phyloP scores from a whole-genome alignment of 2,113 vertebrate genomes.

The Verasper variegatus region DNA sequence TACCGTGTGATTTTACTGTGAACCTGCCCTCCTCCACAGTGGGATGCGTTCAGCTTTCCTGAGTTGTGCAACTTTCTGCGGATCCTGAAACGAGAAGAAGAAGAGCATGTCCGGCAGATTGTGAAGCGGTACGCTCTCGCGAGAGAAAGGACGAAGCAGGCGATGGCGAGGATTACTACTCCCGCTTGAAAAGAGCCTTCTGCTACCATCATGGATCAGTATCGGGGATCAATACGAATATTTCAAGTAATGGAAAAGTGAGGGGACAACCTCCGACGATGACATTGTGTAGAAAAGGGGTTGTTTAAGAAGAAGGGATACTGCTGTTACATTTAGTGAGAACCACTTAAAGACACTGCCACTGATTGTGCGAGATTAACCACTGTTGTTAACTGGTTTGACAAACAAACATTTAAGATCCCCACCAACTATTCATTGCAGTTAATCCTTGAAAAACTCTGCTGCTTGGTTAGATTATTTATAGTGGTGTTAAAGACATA shows the following conservation, averaged over 20 bases:
- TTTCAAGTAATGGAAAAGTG: no score
- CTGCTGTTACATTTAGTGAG: constrained; percentile 29
- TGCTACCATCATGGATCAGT: not conserved
- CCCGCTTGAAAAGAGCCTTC: constrained; percentile 79
- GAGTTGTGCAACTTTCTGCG: constrained; percentile 95
- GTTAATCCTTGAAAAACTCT: not conserved
- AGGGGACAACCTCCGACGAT: constrained; percentile 22
- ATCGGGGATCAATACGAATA: no score
- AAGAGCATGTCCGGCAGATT: constrained; percentile 90
- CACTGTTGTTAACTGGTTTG: constrained; percentile 10
- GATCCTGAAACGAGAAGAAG: constrained; percentile 95
- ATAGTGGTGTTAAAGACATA: constrained; percentile 12
- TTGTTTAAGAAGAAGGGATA: constrained; percentile 23
- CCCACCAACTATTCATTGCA: constrained; percentile 14
- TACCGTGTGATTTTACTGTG: not conserved
- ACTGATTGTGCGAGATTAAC: constrained; percentile 5
- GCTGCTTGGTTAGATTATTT: constrained; percentile 36
- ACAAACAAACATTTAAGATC: not conserved
- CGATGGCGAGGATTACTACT: constrained; percentile 79
- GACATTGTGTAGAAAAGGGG: not conserved
- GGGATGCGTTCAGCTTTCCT: constrained; percentile 95
- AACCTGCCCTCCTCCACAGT: constrained; percentile 79
- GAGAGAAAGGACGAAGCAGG: constrained; percentile 89
- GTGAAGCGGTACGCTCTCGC: constrained; percentile 88
- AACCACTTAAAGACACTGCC: constrained; percentile 18